Evolutionary conservation across 2,888 invertebrate species (phyloP), one percentile per base, ranked within the genome.

Genomic region (Eupithecia subumbrata): DNA sequence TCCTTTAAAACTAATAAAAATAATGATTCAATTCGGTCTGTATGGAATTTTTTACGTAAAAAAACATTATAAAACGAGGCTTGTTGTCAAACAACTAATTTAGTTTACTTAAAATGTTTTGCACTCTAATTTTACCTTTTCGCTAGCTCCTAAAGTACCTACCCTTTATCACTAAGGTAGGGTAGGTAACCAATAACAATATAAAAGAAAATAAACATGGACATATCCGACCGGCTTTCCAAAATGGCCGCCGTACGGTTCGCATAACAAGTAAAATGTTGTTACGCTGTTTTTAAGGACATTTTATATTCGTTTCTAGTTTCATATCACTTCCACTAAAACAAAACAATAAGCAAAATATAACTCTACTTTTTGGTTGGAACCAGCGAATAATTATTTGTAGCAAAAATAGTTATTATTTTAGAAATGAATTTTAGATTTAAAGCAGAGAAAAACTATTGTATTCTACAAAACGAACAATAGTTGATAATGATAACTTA

Each of bases 201-300:
- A 72, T 56, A 45, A 71, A 75, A 76, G 52, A 72, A 75, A 72
- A 75, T 73, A 76, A 73, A 76, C 73, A 71, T 14, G 18, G 68
- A 3, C 64, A 75, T 72, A 75, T 71, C 67, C 73, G 71, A 73
- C 67, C 43, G 37, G 45, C 22, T 77, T 75, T 76, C 14, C 56
- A 67, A 78, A 70, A 73, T 52, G 37, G 75, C 30, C 48, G 64
- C 37, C 4, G 68, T 69, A 77, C 52, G 18, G 67, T 72, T 68
- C 18, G 56, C 72, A 74, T 16, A 74, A 71, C 25, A 71, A 40
- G 7, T 48, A 4, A 30, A 48, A 66, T 66, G 22, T 43, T 43
- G 14, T 16, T 22, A 5, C 22, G 37, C 18, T 22, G 11, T 12
- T 67, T 60, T 22, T 9, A 43, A 72, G 40, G 30, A 25, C 52